Evolutionary conservation across 2,797 vertebrate genomes (phyloP), one percentile per base, ranked within the genome.

Genomic region (Siniperca undulata): DNA sequence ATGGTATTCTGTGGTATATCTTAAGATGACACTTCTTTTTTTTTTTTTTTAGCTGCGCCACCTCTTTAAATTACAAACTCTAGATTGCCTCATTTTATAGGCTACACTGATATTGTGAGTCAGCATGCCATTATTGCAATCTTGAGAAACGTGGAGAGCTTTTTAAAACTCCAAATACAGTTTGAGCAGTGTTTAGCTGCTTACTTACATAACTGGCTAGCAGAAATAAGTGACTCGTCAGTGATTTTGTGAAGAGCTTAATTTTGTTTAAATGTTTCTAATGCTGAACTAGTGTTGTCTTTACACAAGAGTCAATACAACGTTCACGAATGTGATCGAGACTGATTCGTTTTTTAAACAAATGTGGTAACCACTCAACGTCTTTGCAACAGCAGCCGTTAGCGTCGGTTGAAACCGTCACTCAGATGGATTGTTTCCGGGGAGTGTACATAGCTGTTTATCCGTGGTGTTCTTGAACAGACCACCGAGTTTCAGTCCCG

Each of bases 391-490:
- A 55, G 19, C 44, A 55, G 27, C 24, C 55, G 36, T 73, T 74
- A 85, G 82, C 38, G 56, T 55, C 70, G 4, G 68, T 67, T 80
- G 27, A 22, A 74, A 64, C 67, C 42, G 70, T 68, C 22, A 34
- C 36, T 16, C 72, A n/a, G 59, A 30, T 20, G 52, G 34, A 34
- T 30, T 2, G 70, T 84, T 89, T 92, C 87, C 87, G 74, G 82
- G 30, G 14, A 34, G 6, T 22, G 74, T 44, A 46, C 8, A 38
- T 2, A 22, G 20, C 16, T 38, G 19, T 40, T 78, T 36, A 48
- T 69, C 38, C 14, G 38, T 59, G 30, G 2, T 70, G 84, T 40
- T 91, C 83, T 83, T 89, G 91, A 90, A 89, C 83, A 48, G 13
- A 83, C 68, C 76, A 10, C 34, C 24, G 5, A 2, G 13, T 9